Evolutionary conservation across 1,140 invertebrate genomes (phyloP).

Genomic region (Pomacea maculata): DNA sequence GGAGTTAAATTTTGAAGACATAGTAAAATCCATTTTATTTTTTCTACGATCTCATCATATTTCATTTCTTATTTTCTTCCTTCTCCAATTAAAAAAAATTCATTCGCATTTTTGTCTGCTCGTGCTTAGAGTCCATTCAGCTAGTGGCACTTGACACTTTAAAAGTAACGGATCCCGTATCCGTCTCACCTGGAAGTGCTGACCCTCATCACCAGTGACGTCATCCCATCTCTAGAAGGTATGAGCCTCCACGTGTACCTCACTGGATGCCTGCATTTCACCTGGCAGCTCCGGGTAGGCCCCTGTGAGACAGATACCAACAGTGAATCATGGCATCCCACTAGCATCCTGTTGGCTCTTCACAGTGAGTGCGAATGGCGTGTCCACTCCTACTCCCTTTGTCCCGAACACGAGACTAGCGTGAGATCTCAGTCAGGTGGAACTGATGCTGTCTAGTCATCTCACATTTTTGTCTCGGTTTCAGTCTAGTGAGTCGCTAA

Average conservation of each 20-base stretch:
- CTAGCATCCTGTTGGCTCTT: background rate
- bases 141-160: no score
- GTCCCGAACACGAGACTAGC: background rate
- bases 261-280: background rate
- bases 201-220: no score
- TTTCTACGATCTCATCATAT: no score
- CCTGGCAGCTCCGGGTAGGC: constrained; percentile 16
- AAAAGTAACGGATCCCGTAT: no score
- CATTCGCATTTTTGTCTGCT: no score
- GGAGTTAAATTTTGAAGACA: no score
- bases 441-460: background rate
- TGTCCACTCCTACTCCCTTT: background rate
- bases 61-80: no score
- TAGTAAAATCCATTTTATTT: no score
- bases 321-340: background rate
- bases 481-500: no score
- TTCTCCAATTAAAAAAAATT: no score
- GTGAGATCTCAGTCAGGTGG: background rate
- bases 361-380: background rate
- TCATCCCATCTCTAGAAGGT: background rate
- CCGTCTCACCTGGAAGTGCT: background rate
- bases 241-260: constrained; percentile 19
- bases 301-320: background rate
- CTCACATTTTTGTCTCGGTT: no score
- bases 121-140: no score